These are phyloP conservation scores for Pyrrhia umbra DNA, from an alignment of 2,888 invertebrate genomes.

Conservation along the genomic window DNA sequence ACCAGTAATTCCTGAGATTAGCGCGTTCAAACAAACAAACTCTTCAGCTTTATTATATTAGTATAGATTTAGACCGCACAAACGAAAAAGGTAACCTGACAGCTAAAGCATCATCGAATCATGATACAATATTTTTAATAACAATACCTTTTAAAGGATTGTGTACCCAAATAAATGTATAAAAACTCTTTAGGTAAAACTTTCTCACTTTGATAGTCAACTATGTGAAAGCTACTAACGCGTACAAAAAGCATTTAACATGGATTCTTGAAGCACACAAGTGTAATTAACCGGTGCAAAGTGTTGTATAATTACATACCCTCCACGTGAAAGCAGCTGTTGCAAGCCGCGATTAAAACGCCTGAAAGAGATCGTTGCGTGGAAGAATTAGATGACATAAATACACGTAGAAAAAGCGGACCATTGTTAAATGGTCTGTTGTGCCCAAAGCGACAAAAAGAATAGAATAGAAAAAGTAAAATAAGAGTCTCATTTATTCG, in stretches of 20 bases:
- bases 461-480: too few relatives aligned
- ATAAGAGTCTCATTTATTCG: too few relatives aligned
- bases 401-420: not conserved
- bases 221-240: slow-evolving; percentile 30
- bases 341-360: not conserved
- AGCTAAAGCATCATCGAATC: too few relatives aligned
- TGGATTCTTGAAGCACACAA: slow-evolving; percentile 51
- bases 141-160: not conserved
- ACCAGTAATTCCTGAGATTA: too few relatives aligned
- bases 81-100: too few relatives aligned
- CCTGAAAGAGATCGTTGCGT: not conserved
- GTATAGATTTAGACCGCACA: too few relatives aligned
- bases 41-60: too few relatives aligned
- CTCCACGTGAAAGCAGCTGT: not conserved
- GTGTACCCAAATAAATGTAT: not conserved
- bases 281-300: slow-evolving; percentile 58
- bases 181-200: slow-evolving; percentile 17
- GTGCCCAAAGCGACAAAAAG: too few relatives aligned
- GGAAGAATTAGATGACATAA: not conserved
- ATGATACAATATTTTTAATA: too few relatives aligned
- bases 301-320: slow-evolving; percentile 59
- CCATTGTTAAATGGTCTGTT: too few relatives aligned
- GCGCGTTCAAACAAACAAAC: too few relatives aligned
- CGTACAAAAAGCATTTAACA: slow-evolving; percentile 52
- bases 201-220: slow-evolving; percentile 29